Percentiles rank a stretch among this genome's conserved stretches.
Evolutionary conservation across 2,888 invertebrate species (phyloP).

Genomic region (Diadromus collaris): DNA sequence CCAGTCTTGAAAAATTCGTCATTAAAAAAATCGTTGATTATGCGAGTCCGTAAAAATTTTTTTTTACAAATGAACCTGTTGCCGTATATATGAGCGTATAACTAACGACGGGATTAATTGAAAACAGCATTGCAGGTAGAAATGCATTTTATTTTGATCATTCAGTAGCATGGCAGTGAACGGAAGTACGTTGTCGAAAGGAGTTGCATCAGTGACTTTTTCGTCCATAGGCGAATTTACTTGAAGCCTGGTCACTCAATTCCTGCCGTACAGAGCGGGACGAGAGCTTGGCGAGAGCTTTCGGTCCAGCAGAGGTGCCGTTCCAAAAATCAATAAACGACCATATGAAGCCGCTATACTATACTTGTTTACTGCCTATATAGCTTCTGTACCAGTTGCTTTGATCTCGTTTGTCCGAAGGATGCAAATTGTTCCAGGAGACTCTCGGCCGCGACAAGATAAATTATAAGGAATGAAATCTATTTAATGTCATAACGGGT

Average conservation of each 20-base stretch:
- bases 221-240: slow-evolving; percentile 68
- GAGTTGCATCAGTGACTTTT: slow-evolving; percentile 14
- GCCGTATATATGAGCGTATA: no score
- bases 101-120: no score
- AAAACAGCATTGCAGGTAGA: no score
- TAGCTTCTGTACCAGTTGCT: slow-evolving; percentile 60
- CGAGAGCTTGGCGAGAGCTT: slow-evolving; percentile 55
- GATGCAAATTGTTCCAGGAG: slow-evolving; percentile 22
- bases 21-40: no score
- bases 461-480: background rate
- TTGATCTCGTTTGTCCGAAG: slow-evolving; percentile 52
- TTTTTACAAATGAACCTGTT: no score
- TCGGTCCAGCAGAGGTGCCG: slow-evolving; percentile 64
- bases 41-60: no score
- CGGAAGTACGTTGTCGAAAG: background rate
- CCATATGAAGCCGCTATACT: slow-evolving; percentile 60
- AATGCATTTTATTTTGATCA: no score
- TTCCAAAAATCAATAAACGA: slow-evolving; percentile 72
- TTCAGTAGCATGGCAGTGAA: background rate
- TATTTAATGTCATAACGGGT: no score
- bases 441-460: slow-evolving; percentile 2
- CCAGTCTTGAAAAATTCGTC: no score
- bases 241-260: slow-evolving; percentile 63
- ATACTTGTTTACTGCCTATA: slow-evolving; percentile 35
- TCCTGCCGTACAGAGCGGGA: slow-evolving; percentile 55